Conservation (phyloP, 2,888 invertebrate genomes). For the Pardosa pseudoannulata region DNA sequence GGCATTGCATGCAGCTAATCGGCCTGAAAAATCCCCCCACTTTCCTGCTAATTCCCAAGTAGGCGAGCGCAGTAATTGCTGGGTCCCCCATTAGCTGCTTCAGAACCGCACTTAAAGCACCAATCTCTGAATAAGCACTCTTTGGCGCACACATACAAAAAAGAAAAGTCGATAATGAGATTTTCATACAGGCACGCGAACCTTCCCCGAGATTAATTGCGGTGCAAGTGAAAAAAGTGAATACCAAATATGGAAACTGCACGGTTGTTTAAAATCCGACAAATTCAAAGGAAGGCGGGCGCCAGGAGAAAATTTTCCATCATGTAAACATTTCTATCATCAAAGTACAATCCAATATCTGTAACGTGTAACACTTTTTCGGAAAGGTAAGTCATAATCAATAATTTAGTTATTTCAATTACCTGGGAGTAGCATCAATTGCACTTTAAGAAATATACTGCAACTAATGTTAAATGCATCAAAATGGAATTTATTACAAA, state of each 20-base stretch:
- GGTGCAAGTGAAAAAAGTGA: constrained; percentile 18
- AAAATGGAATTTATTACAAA: too few relatives aligned
- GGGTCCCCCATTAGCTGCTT: constrained; percentile 54
- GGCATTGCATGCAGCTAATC: constrained; percentile 68
- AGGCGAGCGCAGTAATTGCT: constrained; percentile 48
- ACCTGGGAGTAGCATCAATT: too few relatives aligned
- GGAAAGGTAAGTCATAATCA: too few relatives aligned
- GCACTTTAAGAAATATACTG: too few relatives aligned
- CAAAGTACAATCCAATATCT: too few relatives aligned
- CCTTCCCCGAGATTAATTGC: constrained; percentile 63
- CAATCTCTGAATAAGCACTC: constrained; percentile 62
- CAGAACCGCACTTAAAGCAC: constrained; percentile 59
- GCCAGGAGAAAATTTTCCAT: too few relatives aligned
- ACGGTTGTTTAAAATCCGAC: too few relatives aligned
- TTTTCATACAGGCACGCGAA: constrained; percentile 68
- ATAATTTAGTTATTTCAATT: too few relatives aligned
- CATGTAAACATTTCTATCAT: too few relatives aligned
- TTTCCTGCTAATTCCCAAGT: constrained; percentile 46
- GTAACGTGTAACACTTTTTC: too few relatives aligned
- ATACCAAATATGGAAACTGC: not conserved
- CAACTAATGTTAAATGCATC: too few relatives aligned
- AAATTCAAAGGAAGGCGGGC: too few relatives aligned
- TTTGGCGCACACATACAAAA: constrained; percentile 17
- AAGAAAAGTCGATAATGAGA: constrained; percentile 70
- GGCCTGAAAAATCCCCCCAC: constrained; percentile 22